A percentile compares a stretch with the other conserved stretches of the same genome.
Evolutionary conservation across 2,888 invertebrate species (phyloP).

Genomic region (Mellilla xanthometata): DNA sequence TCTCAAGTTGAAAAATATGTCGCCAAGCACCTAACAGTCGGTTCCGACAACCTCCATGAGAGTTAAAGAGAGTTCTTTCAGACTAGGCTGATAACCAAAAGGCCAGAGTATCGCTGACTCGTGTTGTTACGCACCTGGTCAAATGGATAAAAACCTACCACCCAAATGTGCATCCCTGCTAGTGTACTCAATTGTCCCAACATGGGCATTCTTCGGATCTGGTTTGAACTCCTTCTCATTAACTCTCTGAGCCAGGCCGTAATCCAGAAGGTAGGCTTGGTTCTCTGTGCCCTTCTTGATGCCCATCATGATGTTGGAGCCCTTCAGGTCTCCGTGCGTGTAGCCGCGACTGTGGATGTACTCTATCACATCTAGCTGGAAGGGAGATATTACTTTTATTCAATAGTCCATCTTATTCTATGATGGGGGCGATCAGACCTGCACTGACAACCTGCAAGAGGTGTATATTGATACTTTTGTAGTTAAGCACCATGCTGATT

Average conservation of each 20-base stretch:
- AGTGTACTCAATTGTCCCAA: constrained; percentile 98
- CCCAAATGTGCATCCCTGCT: constrained; percentile 98
- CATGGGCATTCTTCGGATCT: constrained; percentile 95
- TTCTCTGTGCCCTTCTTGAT: constrained; percentile 84
- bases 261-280: constrained; percentile 95
- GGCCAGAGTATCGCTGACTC: no score
- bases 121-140: no score
- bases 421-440: no score
- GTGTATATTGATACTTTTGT: no score
- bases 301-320: constrained; percentile 94
- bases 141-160: constrained; percentile 65
- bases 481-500: no score
- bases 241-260: constrained; percentile 92
- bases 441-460: no score
- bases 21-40: no score
- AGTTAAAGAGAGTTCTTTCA: no score
- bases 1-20: no score
- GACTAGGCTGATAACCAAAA: no score
- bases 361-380: constrained; percentile 93
- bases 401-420: no score
- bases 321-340: constrained; percentile 98
- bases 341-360: constrained; percentile 96
- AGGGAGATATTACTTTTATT: constrained; percentile 28
- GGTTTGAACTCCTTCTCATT: constrained; percentile 91
- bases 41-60: no score